Conservation (phyloP, 1,140 invertebrate species). For the Drosophila kurseongensis region DNA sequence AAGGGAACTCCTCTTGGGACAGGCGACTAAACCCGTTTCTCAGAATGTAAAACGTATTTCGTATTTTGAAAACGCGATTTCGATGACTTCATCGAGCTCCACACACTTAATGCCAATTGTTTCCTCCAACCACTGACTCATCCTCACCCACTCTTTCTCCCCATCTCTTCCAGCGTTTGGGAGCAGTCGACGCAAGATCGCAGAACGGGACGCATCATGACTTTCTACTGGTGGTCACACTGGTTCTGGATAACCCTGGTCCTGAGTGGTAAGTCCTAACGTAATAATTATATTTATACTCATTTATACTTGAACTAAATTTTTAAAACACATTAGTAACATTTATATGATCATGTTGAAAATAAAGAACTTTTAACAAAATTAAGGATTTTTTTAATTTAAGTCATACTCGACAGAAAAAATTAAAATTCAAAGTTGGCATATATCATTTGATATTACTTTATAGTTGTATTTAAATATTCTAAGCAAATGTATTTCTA, state of each 20-base stretch:
- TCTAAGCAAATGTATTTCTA: no score
- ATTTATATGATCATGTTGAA: no score
- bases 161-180: slow-evolving; percentile 26
- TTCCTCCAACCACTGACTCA: slow-evolving; percentile 32
- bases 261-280: slow-evolving; percentile 45
- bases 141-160: slow-evolving; percentile 15
- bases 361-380: no score
- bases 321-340: no score
- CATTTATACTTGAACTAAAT: no score
- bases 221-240: slow-evolving; percentile 89
- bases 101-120: slow-evolving; percentile 28
- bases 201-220: slow-evolving; percentile 86
- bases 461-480: no score
- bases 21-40: slow-evolving; percentile 35
- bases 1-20: slow-evolving; percentile 28
- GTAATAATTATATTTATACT: no score
- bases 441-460: no score
- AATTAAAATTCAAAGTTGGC: no score
- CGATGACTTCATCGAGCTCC: slow-evolving; percentile 42
- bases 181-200: slow-evolving; percentile 56
- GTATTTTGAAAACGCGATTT: slow-evolving; percentile 28
- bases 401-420: no score
- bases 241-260: slow-evolving; percentile 88
- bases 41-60: slow-evolving; percentile 42
- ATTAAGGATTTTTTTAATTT: no score